These are phyloP conservation scores for Perognathus longimembris DNA, from an alignment of 2,113 vertebrate species.

Conservation along the genomic window DNA sequence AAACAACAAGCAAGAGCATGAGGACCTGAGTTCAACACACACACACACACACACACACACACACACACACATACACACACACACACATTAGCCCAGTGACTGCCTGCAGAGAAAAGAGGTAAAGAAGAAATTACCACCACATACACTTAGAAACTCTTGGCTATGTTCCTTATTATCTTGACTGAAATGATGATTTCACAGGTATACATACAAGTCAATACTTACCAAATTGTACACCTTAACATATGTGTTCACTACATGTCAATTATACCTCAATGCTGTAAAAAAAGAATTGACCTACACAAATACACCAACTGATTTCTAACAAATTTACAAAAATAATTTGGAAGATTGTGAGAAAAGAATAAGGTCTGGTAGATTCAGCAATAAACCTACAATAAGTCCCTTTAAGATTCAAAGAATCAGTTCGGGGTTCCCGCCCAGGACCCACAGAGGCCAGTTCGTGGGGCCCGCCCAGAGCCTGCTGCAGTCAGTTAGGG, in stretches of 20 bases:
- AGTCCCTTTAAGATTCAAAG: neutral
- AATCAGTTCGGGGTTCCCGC: too few relatives aligned
- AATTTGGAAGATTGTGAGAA: neutral
- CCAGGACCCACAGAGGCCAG: too few relatives aligned
- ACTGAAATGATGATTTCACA: neutral
- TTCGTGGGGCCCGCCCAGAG: too few relatives aligned
- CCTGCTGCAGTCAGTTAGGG: too few relatives aligned
- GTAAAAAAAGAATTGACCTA: neutral
- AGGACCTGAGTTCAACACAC: too few relatives aligned
- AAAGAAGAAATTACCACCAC: neutral
- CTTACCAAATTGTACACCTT: neutral
- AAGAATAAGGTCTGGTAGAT: neutral
- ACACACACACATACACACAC: neutral
- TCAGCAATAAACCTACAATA: neutral
- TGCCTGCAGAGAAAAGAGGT: neutral
- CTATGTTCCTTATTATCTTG: neutral
- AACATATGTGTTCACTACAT: neutral
- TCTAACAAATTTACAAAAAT: slow-evolving; percentile 11
- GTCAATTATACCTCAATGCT: neutral
- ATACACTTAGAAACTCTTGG: neutral
- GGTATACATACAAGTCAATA: neutral
- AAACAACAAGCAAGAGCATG: too few relatives aligned
- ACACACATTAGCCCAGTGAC: neutral
- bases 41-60: too few relatives aligned
- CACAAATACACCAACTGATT: slow-evolving; percentile 8